Evolutionary conservation across 2,888 invertebrate species (phyloP), one percentile per base, ranked within the genome.

Genomic region (Saturnia pavonia): DNA sequence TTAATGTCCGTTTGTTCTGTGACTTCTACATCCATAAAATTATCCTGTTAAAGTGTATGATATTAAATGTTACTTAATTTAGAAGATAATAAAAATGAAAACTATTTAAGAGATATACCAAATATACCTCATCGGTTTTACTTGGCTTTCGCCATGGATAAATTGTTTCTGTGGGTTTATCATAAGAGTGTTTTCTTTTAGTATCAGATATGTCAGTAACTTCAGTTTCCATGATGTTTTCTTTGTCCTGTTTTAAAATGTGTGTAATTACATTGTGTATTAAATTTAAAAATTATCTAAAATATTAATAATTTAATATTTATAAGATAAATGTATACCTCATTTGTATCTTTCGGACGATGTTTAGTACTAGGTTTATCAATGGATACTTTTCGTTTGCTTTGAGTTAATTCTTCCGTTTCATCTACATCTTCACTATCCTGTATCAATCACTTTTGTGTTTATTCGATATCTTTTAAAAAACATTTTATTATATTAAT

Each of bases 351-450:
- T 57, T 74, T 78, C 63, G 75, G 73, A 25, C 74, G 73, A 34
- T 75, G 73, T 71, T 70, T 72, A 54, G 71, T 67, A 25, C 40
- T 48, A 12, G 67, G 63, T 45, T 69, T 70, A 63, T 71, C 67
- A 69, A 60, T 63, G 8, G 76, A 74, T 34, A 71, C 57, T 75
- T 78, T 82, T 69, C 77, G 78, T 75, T 84, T 83, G 11, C 74
- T 72, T 73, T 84, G 78, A 22, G 74, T 77, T 12, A 75, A 79
- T 74, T 83, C 76, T 67, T 82, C 82, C 25, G 74, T 74, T 76
- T 82, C 78, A 60, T 81, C 82, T 45, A 83, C 74, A 70, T 84
- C 83, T 72, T 85, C 82, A 42, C 77, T 81, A 57, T 84, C 86
- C 89, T 89, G 73, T 75, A 48, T 60, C 42, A 66, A 66, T 67